A percentile compares a stretch with the other conserved stretches of the same genome.
Conservation (phyloP, 2,113 vertebrate genomes). For the Daboia siamensis region DNA sequence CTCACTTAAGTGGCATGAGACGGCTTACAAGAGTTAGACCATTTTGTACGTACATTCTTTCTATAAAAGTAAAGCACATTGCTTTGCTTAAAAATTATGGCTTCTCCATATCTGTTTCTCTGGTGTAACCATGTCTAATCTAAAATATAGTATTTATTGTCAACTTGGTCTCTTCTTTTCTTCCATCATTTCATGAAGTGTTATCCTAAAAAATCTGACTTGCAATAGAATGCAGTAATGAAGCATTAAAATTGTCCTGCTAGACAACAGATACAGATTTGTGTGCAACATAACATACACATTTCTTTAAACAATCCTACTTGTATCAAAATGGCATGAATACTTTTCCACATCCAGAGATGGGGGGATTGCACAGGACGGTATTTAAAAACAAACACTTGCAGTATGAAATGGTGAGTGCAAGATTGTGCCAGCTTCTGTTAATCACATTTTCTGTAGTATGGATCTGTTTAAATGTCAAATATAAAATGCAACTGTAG, state of each 20-base stretch:
- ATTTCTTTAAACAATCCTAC: background rate
- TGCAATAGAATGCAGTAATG: background rate
- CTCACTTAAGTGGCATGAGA: background rate
- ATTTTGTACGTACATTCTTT: background rate
- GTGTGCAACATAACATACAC: background rate
- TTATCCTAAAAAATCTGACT: background rate
- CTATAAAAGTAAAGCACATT: no score
- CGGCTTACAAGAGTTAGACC: background rate
- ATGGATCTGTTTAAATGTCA: background rate
- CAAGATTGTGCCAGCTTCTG: background rate
- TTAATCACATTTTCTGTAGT: background rate
- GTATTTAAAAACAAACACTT: background rate
- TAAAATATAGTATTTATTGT: background rate
- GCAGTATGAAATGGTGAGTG: background rate
- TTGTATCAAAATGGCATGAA: background rate
- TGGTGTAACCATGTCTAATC: background rate
- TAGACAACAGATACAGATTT: no score
- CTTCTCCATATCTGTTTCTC: background rate
- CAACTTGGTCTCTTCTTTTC: background rate
- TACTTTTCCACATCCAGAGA: background rate
- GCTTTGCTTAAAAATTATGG: background rate
- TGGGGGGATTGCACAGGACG: background rate
- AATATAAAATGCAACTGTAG: background rate
- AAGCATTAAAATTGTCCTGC: background rate
- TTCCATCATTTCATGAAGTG: background rate